Evolutionary conservation across 35 echinoderm and acorn worm species (phyloP).

Genomic region (Ophiothrix spiculata): DNA sequence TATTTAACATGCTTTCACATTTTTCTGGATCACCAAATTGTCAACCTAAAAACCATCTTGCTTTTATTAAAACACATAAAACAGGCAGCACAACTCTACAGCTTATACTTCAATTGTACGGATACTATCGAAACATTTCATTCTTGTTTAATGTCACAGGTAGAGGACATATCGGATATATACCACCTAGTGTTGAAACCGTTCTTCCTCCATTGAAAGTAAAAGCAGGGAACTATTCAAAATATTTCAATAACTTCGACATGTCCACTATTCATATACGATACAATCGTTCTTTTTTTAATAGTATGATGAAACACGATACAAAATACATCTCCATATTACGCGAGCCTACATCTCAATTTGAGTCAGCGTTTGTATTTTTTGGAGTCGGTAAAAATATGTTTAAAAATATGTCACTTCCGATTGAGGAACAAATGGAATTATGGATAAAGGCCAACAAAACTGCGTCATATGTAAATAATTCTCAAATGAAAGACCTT

Average conservation of each 20-base stretch:
- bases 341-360: conserved; percentile 53
- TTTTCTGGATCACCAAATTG: neutral
- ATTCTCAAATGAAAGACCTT: neutral
- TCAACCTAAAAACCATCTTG: conserved; percentile 19
- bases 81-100: conserved; percentile 66
- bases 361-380: conserved; percentile 75
- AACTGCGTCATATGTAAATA: neutral
- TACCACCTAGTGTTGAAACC: neutral
- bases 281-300: conserved; percentile 46
- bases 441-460: neutral
- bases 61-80: conserved; percentile 84
- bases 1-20: no score
- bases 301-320: conserved; percentile 31
- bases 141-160: conserved; percentile 29
- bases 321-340: conserved; percentile 72
- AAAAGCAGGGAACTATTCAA: neutral
- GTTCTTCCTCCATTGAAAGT: conserved; percentile 1
- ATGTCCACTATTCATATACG: conserved; percentile 55
- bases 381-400: conserved; percentile 47
- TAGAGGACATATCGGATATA: neutral
- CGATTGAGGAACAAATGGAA: neutral
- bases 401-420: no score
- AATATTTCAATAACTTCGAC: conserved; percentile 23
- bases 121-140: conserved; percentile 49
- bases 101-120: conserved; percentile 56